phyloP scores from a whole-genome alignment of 2,888 invertebrate genomes.

The Sceliomorpha sp. region DNA sequence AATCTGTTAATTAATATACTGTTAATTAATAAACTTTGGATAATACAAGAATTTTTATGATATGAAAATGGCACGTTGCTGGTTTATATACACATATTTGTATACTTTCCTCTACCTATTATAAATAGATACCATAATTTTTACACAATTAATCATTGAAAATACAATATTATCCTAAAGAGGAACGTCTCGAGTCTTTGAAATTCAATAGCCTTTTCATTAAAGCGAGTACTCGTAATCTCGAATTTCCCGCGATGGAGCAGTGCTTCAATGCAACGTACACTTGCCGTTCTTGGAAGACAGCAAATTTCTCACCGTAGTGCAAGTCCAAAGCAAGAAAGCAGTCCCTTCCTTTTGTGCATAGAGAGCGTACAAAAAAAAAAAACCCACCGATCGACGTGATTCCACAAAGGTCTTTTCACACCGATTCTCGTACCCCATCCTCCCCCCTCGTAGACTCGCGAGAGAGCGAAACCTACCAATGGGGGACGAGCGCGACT shows the following conservation, averaged over 20 bases:
- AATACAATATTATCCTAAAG: no score
- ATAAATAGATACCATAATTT: no score
- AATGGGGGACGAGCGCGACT: conserved; percentile 9
- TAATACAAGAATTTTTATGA: no score
- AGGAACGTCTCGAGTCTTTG: no score
- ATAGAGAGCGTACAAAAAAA: conserved; percentile 16
- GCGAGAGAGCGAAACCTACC: conserved; percentile 26
- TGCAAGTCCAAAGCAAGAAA: conserved; percentile 27
- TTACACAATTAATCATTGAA: no score
- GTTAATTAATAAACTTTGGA: no score
- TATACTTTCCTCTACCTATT: no score
- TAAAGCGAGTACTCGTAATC: not conserved
- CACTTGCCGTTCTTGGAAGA: conserved; percentile 35
- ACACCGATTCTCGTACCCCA: conserved; percentile 39
- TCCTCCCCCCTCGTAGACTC: conserved; percentile 31
- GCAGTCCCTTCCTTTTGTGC: conserved; percentile 45
- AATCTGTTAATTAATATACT: no score
- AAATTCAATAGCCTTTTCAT: not conserved
- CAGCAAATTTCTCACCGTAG: conserved; percentile 41
- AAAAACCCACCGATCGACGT: conserved; percentile 41
- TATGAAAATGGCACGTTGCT: no score
- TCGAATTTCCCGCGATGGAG: conserved; percentile 39
- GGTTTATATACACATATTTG: no score
- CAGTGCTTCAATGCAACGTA: not conserved
- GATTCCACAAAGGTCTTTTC: conserved; percentile 53